phyloP scores from a whole-genome alignment of 2,888 invertebrate species.

The Oasisia sp. region DNA sequence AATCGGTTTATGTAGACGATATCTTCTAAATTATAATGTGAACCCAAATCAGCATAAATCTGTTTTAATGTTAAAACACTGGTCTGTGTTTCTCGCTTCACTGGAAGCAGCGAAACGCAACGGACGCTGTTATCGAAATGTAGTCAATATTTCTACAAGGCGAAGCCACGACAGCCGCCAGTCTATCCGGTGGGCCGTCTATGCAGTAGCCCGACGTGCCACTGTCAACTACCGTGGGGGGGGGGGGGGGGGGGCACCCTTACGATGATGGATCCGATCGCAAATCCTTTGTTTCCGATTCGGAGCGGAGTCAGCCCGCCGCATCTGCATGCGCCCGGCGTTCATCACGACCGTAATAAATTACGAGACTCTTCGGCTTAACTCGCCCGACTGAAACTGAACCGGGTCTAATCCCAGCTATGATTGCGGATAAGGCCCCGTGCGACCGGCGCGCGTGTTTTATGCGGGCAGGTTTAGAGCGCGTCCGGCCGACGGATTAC shows the following conservation, averaged over 20 bases:
- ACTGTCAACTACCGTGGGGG: background rate
- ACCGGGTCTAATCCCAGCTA: slow-evolving; percentile 6
- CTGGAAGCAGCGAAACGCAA: too few species aligned
- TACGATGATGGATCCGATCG: slow-evolving; percentile 5
- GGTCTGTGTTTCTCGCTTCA: too few species aligned
- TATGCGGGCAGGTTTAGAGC: slow-evolving; percentile 10
- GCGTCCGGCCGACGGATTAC: background rate
- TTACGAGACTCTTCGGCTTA: slow-evolving; percentile 13
- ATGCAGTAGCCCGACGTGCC: background rate
- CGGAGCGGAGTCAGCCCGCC: background rate
- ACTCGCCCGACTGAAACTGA: slow-evolving; percentile 17
- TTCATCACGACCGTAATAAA: background rate
- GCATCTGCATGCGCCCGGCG: background rate
- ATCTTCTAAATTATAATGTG: too few species aligned
- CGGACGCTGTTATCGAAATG: too few species aligned
- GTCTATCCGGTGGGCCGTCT: background rate
- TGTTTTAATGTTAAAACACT: too few species aligned
- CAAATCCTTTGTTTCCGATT: slow-evolving; percentile 7
- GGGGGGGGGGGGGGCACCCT: background rate
- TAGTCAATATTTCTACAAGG: too few species aligned
- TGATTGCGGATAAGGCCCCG: slow-evolving; percentile 12
- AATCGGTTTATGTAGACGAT: too few species aligned
- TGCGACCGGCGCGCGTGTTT: background rate
- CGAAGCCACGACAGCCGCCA: too few species aligned
- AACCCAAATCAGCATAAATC: too few species aligned